Evolutionary conservation across 2,888 invertebrate species (phyloP).

Genomic region (Xanthia togata): DNA sequence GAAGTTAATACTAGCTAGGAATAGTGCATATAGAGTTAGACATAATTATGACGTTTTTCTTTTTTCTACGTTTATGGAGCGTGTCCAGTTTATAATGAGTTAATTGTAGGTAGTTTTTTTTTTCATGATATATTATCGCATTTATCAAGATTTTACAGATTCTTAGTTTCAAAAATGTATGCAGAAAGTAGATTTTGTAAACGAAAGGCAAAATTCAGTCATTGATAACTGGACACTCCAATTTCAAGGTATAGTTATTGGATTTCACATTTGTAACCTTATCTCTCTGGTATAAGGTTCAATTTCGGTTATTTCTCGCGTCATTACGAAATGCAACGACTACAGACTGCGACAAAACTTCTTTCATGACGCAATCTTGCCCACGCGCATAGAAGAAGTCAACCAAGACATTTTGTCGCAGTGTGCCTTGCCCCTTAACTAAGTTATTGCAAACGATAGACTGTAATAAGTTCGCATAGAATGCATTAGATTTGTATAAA

Average conservation of each 20-base stretch:
- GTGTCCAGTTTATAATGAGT: conserved; percentile 7
- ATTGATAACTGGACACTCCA: conserved; percentile 5
- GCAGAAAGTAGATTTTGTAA: neutral
- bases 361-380: too few relatives aligned
- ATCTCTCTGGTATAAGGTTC: neutral
- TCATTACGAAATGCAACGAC: conserved; percentile 3
- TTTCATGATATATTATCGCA: neutral
- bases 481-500: conserved; percentile 67
- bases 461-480: conserved; percentile 65
- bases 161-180: neutral
- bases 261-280: conserved; percentile 26
- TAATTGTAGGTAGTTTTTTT: neutral
- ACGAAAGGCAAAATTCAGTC: neutral
- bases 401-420: conserved; percentile 1
- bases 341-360: conserved; percentile 11
- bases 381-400: too few relatives aligned
- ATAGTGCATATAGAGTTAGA: too few relatives aligned
- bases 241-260: conserved; percentile 19
- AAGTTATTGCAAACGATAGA: conserved; percentile 52
- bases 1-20: conserved; percentile 27
- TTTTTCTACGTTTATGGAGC: neutral
- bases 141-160: neutral
- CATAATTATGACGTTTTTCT: neutral
- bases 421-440: neutral
- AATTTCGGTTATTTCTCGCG: conserved; percentile 6